Base-by-base conservation (phyloP, 2,113 vertebrate genomes). In the Drymodes brunneopygia region DNA sequence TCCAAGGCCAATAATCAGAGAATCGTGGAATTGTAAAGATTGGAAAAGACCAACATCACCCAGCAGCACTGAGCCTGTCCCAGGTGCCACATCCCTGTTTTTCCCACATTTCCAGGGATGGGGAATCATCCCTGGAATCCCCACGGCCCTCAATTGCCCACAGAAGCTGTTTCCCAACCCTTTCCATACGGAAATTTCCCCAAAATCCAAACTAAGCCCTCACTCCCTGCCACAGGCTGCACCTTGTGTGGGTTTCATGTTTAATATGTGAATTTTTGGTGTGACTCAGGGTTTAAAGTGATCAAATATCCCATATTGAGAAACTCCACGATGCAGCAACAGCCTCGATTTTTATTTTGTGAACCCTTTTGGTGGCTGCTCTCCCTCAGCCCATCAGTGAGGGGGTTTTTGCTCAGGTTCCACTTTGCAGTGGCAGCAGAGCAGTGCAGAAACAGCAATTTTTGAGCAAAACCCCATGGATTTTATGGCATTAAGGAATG, bases 181-280 rank as follows among this genome's bases (percentile, higher is more conserved):
- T 35, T 24, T 80, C 50, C 13, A 57, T 0, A 3, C 8, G 33
- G 44, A 17, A 45, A 38, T 38, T 24, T 9, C 13, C 60, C 60
- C 9, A 29, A 38, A 28, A 73, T n/a, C 44, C 51, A 33, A 45
- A 21, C 12, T 9, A 58, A 81, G 28, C 10, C 84, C 36, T 24
- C 22, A 1, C 22, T 44, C 44, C 65, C 36, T 33, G 53, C 62
- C 83, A 27, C 1, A 15, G 40, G 22, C 58, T 5, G 24, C 23
- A 9, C 8, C 0, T 2, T 7, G 5, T 8, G 47, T 2, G 0
- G 6, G 11, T 48, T 48, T 24, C 66, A 31, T 0, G 1, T 10
- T 75, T 36, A 22, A 6, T 1, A 21, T 0, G 5, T 3, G 3
- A 47, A 29, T 35, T 66, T 91, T 47, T 20, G 23, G 33, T 22